These are phyloP conservation scores for Thalassoma bifasciatum DNA, from an alignment of 2,113 vertebrate genomes.

Conservation along the genomic window DNA sequence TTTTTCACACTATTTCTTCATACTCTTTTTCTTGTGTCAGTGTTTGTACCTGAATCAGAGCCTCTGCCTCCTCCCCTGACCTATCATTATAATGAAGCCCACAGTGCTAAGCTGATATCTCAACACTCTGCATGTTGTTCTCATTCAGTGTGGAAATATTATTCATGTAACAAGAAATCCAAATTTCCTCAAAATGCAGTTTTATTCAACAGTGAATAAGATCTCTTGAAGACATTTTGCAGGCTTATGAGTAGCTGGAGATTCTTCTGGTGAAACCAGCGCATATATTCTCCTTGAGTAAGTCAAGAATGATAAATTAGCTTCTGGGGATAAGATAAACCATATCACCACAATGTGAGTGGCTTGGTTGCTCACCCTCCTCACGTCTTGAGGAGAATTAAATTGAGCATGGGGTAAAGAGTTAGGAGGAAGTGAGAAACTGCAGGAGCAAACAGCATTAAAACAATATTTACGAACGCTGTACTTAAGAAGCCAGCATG, in stretches of 20 bases:
- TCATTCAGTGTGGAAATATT: constrained; percentile 29
- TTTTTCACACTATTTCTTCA: too few species aligned
- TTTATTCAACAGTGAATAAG: constrained; percentile 43
- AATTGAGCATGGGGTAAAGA: constrained; percentile 51
- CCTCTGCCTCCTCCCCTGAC: background rate
- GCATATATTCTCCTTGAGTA: constrained; percentile 59
- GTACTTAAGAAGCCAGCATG: constrained; percentile 70
- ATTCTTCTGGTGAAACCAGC: constrained; percentile 50
- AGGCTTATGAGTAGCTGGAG: constrained; percentile 47
- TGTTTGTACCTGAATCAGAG: background rate
- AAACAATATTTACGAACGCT: constrained; percentile 74
- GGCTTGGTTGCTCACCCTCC: constrained; percentile 32
- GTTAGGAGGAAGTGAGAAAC: constrained; percentile 42
- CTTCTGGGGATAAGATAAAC: constrained; percentile 71
- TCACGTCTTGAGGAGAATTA: constrained; percentile 53
- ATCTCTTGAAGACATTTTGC: constrained; percentile 46
- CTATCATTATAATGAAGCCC: constrained; percentile 10
- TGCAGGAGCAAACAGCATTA: constrained; percentile 65
- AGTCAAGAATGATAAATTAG: constrained; percentile 69
- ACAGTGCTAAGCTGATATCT: constrained; percentile 6
- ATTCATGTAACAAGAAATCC: constrained; percentile 16
- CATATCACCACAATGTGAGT: constrained; percentile 56
- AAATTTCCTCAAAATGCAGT: constrained; percentile 39
- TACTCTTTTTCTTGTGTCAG: background rate
- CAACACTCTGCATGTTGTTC: background rate